Evolutionary conservation across 2,113 vertebrate species (phyloP).

Genomic region (Scatophagus argus): DNA sequence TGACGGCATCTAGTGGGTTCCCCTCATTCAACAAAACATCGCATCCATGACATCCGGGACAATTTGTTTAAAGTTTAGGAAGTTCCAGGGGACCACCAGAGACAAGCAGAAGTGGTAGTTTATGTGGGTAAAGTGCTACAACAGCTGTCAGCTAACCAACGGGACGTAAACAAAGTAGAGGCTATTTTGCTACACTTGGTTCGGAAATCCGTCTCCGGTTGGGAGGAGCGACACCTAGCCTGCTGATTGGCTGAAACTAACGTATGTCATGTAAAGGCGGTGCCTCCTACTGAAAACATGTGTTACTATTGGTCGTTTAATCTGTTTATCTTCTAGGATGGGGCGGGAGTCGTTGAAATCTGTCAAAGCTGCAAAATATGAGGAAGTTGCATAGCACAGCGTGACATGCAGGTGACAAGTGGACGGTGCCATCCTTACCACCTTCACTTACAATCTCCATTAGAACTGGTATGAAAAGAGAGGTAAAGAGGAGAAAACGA

Average conservation of each 20-base stretch:
- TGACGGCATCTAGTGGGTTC: slow-evolving; percentile 64
- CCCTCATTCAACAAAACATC: slow-evolving; percentile 79
- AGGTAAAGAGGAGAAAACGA: not conserved
- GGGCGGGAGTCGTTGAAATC: slow-evolving; percentile 41
- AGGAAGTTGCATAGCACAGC: slow-evolving; percentile 77
- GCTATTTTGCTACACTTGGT: slow-evolving; percentile 63
- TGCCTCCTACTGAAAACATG: accelerated
- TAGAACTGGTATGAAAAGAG: not conserved
- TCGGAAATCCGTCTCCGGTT: slow-evolving; percentile 78
- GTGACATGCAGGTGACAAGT: slow-evolving; percentile 70
- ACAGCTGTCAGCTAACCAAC: slow-evolving; percentile 69
- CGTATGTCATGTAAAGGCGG: slow-evolving; percentile 37
- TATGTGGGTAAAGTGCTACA: slow-evolving; percentile 13
- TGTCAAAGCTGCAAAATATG: slow-evolving; percentile 78
- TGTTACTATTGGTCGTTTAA: slow-evolving; percentile 32
- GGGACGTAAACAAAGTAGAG: slow-evolving; percentile 85
- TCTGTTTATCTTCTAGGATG: slow-evolving; percentile 49
- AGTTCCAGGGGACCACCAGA: not conserved
- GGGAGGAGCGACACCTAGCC: slow-evolving; percentile 15
- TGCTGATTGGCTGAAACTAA: slow-evolving; percentile 62
- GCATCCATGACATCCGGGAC: slow-evolving; percentile 47
- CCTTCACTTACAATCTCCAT: not conserved
- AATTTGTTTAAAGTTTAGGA: slow-evolving; percentile 2
- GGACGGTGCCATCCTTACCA: not conserved
- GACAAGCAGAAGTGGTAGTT: not conserved